Conservation (phyloP, 1,140 invertebrate genomes). For the Eufriesea mexicana region DNA sequence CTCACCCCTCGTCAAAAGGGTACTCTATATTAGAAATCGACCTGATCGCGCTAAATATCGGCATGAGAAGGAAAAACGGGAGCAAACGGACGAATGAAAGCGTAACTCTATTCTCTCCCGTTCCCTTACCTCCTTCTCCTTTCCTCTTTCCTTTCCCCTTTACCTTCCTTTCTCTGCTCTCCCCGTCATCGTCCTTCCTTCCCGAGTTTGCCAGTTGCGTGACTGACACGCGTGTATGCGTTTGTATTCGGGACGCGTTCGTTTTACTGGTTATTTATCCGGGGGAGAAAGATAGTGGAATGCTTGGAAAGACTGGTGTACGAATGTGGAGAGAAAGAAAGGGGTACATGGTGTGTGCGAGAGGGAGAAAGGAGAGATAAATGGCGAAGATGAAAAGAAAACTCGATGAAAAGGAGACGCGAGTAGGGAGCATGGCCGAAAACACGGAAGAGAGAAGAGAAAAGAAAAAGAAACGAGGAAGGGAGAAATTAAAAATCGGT, state of each 20-base stretch:
- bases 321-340: not conserved
- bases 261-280: not conserved
- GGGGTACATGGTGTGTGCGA: too few species aligned
- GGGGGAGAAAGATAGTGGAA: not conserved
- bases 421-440: not conserved
- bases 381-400: too few species aligned
- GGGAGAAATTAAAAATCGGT: not conserved
- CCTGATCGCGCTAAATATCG: slow-evolving; percentile 33
- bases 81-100: not conserved
- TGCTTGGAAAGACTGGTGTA: not conserved
- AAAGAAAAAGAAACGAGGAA: too few species aligned
- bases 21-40: slow-evolving; percentile 68
- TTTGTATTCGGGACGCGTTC: not conserved
- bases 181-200: not conserved
- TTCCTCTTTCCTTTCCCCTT: too few species aligned
- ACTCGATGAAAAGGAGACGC: too few species aligned
- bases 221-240: not conserved
- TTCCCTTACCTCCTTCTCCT: not conserved
- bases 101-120: not conserved
- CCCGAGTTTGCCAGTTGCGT: not conserved
- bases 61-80: slow-evolving; percentile 6
- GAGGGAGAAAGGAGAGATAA: not conserved
- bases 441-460: not conserved
- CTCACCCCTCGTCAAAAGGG: slow-evolving; percentile 80
- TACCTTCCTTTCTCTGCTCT: not conserved